Evolutionary conservation across 2,797 vertebrate species (phyloP), one percentile per base, ranked within the genome.

Genomic region (Yasuhikotakia modesta): DNA sequence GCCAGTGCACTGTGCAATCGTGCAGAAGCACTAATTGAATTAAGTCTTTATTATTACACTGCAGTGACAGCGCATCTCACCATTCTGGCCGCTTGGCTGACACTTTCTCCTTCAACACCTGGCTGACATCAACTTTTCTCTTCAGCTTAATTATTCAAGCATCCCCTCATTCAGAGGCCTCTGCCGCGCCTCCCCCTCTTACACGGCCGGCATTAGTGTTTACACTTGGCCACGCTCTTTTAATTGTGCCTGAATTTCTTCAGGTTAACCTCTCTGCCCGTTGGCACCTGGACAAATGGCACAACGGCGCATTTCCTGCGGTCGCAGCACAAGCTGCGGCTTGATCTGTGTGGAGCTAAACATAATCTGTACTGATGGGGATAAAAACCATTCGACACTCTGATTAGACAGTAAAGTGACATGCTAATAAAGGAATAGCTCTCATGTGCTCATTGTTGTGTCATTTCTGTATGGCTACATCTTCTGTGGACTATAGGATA

Each of bases 101-200:
- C 92, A 93, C 91, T 93, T 93, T 93, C 92, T 92, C 92, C 93
- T 94, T 93, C 92, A 93, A 93, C 90, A 93, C 91, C 92, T 92
- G 92, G 91, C 93, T 93, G 92, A 92, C 92, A 92, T 92, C 91
- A 91, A 90, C 92, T 92, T 92, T 90, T 91, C 90, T 81, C 79
- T 78, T 46, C 88, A 86, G 76, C 90, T 90, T 92, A 91, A 92
- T 92, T 92, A 92, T 93, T 92, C 90, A 92, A 90, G 88, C 87
- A 83, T 81, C 78, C 89, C 90, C 89, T 90, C 89, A 86, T 88
- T 89, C 90, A 89, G 87, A 88, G 86, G 87, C 87, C 89, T 84
- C 86, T 52, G 68, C 65, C 73, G 77, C 83, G 83, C 87, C 84
- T 22, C n/a, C 71, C 86, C 85, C 71, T 86, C 85, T 88, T 83